phyloP scores from a whole-genome alignment of 2,797 vertebrate genomes.

The Neoniphon sammara region DNA sequence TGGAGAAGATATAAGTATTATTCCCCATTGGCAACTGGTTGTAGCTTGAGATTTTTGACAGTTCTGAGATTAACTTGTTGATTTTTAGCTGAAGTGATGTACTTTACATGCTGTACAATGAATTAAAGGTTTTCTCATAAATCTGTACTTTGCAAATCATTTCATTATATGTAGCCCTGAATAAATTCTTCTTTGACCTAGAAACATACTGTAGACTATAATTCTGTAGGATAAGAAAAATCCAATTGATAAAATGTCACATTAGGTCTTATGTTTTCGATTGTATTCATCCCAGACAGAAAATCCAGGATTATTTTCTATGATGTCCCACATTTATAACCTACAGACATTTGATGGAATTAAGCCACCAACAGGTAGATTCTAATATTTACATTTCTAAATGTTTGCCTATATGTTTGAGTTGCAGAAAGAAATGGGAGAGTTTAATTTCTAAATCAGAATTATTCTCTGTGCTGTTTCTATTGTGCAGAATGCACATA shows the following conservation, averaged over 20 bases:
- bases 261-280: constrained; percentile 43
- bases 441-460: constrained; percentile 1
- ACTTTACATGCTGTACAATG: constrained; percentile 42
- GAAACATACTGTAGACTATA: constrained; percentile 39
- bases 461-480: constrained; percentile 2
- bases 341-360: constrained; percentile 32
- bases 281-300: constrained; percentile 52
- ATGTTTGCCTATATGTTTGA: neutral
- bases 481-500: constrained; percentile 2
- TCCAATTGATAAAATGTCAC: constrained; percentile 24
- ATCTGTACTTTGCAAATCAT: constrained; percentile 55
- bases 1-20: constrained; percentile 6
- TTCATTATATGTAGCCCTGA: constrained; percentile 41
- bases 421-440: neutral
- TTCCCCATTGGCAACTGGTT: constrained; percentile 18
- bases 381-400: neutral
- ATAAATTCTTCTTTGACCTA: constrained; percentile 52
- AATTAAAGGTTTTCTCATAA: constrained; percentile 78
- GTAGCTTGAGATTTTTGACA: constrained; percentile 47
- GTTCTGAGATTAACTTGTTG: constrained; percentile 47
- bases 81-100: constrained; percentile 48
- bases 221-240: constrained; percentile 35
- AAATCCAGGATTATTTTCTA: constrained; percentile 69
- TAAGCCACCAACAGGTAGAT: neutral
- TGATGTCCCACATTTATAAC: constrained; percentile 40